phyloP scores from a whole-genome alignment of 2,113 vertebrate species.

The Bombycilla garrulus region DNA sequence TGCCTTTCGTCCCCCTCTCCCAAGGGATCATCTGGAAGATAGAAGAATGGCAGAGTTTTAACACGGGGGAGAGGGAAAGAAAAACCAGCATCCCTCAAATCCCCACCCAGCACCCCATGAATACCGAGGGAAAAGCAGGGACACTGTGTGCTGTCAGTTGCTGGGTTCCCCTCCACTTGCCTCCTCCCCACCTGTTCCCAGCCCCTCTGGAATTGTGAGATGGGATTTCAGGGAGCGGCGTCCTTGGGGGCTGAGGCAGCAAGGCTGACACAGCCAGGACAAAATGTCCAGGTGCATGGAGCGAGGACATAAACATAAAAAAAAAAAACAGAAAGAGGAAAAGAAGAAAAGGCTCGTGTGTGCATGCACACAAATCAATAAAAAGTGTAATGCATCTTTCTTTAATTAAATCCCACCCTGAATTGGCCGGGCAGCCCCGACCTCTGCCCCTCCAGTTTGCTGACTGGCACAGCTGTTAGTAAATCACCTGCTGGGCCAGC shows the following conservation, averaged over 20 bases:
- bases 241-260: not conserved
- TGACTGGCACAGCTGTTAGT: constrained; percentile 68
- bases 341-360: not conserved
- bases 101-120: not conserved
- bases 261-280: not conserved
- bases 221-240: not conserved
- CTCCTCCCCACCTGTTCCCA: constrained; percentile 40
- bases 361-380: not conserved
- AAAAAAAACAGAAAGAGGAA: no score
- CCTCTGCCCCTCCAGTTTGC: constrained; percentile 47
- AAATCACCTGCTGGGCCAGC: constrained; percentile 57
- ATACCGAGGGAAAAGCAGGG: not conserved
- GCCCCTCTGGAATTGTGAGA: not conserved
- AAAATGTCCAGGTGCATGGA: constrained; percentile 44
- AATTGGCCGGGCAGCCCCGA: not conserved
- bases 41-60: not conserved
- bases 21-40: not conserved
- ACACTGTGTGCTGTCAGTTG: not conserved
- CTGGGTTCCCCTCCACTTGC: not conserved
- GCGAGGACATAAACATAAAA: rapidly evolving
- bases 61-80: no score
- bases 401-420: constrained; percentile 59
- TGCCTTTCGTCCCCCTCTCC: not conserved
- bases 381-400: constrained; percentile 55
- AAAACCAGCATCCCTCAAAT: not conserved